Base-by-base conservation (phyloP, 2,797 vertebrate species). In the Enteromius argenteus region DNA sequence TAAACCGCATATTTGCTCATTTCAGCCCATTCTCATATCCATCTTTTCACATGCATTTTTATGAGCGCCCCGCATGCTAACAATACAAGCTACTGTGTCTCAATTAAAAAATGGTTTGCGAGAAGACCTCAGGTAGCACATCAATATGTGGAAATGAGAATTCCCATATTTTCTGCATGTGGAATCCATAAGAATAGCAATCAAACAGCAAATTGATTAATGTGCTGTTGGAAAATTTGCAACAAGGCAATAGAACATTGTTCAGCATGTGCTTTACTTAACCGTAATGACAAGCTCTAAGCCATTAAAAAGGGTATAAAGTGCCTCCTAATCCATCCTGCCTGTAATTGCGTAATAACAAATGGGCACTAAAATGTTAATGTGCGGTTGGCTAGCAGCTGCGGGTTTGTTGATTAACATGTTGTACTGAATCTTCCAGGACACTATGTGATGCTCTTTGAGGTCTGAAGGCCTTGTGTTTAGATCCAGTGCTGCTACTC, bases 281-380 rank as follows among this genome's bases (percentile, higher is more conserved):
- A 83, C 79, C 72, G 71, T 85, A 80, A 87, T 74, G 79, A 76
- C 80, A 82, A 49, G 75, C 79, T 73, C 80, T 86, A 46, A 83
- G 67, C 75, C 73, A 81, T 83, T 89, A 87, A 84, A 88, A 84
- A 66, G 77, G 53, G 76, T 83, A 76, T 87, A 88, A 89, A 88
- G 83, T 75, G 62, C 79, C 67, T 84, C 56, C 88, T 86, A 90
- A 89, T 90, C 84, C 87, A 86, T 89, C 75, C 82, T 72, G 67
- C 49, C 78, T 46, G 74, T 86, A 88, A 89, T 89, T 87, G 79
- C 76, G 73, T 88, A 90, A 88, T 90, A 90, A 90, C 88, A 88
- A 88, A 91, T 88, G 85, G 84, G 46, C 84, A 84, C 68, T 87
- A 76, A 89, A 88, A 90, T 88, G 72, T 84, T 86, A 79, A 87